These are phyloP conservation scores for Mirza zaza DNA, from an alignment of 2,113 vertebrate genomes.

Conservation along the genomic window DNA sequence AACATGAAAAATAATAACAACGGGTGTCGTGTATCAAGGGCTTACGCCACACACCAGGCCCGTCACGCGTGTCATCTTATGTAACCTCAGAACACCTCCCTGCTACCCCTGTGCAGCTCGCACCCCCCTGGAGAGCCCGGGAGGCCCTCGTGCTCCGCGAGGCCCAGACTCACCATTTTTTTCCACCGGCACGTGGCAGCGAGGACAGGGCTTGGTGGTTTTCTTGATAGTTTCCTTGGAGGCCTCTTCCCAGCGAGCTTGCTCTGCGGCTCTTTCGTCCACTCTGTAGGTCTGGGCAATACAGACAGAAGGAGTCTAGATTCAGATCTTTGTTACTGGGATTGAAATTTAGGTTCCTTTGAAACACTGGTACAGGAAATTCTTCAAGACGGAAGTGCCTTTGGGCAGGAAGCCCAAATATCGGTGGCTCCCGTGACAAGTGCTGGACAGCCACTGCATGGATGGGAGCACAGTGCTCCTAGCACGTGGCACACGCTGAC, in stretches of 20 bases:
- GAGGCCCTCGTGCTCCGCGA: fast-evolving
- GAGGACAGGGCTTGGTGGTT: slow-evolving; percentile 92
- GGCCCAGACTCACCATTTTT: slow-evolving; percentile 86
- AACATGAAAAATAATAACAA: neutral
- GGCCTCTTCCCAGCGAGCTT: slow-evolving; percentile 90
- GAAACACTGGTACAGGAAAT: fast-evolving
- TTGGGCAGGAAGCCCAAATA: neutral
- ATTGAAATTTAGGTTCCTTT: neutral
- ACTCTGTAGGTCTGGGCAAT: slow-evolving; percentile 85
- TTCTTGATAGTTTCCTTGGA: slow-evolving; percentile 89
- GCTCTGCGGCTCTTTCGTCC: slow-evolving; percentile 86
- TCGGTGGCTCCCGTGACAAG: neutral
- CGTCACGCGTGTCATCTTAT: too few relatives aligned
- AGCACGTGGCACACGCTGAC: fast-evolving
- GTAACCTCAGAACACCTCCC: neutral
- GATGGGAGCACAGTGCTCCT: fast-evolving
- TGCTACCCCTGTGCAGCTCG: fast-evolving
- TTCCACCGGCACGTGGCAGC: slow-evolving; percentile 90
- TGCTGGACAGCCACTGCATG: fast-evolving
- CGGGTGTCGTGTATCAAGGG: neutral
- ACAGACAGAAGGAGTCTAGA: neutral
- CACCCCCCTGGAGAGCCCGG: fast-evolving
- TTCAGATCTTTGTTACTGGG: fast-evolving
- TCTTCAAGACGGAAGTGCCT: neutral
- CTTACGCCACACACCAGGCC: neutral